Conservation (phyloP, 1,140 invertebrate species). For the Eumaeus atala region DNA sequence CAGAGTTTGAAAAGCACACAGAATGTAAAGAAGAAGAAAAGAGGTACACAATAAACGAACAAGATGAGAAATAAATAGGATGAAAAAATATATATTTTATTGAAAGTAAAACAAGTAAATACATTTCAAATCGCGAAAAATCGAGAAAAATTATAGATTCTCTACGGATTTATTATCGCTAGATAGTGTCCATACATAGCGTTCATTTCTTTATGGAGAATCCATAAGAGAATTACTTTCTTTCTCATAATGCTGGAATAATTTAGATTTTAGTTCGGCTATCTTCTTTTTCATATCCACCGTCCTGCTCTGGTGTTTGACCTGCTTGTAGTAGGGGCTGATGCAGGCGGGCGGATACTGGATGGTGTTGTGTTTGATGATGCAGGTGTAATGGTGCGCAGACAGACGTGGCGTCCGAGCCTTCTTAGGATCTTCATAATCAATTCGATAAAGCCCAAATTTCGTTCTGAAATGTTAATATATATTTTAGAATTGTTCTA, state of each 20-base stretch:
- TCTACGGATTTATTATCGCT: too few relatives aligned
- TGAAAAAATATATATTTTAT: too few relatives aligned
- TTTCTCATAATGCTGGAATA: neutral
- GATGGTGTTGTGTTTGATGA: neutral
- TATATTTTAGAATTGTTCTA: too few relatives aligned
- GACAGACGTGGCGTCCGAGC: neutral
- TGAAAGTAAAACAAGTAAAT: too few relatives aligned
- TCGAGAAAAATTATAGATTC: too few relatives aligned
- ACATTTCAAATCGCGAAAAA: too few relatives aligned
- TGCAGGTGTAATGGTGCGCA: slow-evolving; percentile 5
- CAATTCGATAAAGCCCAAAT: slow-evolving; percentile 24
- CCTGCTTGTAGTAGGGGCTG: neutral
- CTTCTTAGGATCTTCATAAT: slow-evolving; percentile 11
- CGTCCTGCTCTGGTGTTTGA: neutral
- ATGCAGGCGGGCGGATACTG: neutral
- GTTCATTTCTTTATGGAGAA: neutral
- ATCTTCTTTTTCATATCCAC: neutral
- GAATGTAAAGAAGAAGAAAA: too few relatives aligned
- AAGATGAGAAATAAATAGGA: too few relatives aligned
- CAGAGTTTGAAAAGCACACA: too few relatives aligned
- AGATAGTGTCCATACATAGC: too few relatives aligned
- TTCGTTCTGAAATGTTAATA: slow-evolving; percentile 22
- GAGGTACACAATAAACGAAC: too few relatives aligned
- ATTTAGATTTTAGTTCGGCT: neutral
- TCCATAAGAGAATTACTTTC: neutral